A percentile compares a stretch with the other conserved stretches of the same genome.
These are phyloP conservation scores for Dicrostonyx torquatus DNA, from an alignment of 2,797 vertebrate genomes.

Conservation along the genomic window DNA sequence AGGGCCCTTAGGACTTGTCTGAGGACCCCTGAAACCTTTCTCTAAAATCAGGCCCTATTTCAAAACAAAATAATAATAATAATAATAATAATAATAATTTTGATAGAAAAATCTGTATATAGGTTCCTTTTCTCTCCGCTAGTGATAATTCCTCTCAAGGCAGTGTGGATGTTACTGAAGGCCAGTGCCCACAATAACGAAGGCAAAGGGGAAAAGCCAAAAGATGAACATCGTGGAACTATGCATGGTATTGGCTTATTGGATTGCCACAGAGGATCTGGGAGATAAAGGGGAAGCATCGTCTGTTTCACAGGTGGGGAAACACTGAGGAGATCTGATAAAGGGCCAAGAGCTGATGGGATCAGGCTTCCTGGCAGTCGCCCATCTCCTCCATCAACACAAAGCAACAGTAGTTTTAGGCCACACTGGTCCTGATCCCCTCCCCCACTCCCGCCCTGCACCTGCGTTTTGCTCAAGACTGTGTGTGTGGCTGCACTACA, in stretches of 20 bases:
- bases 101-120: constrained; percentile 2
- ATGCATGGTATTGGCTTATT: background rate
- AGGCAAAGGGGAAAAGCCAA: background rate
- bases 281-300: background rate
- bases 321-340: background rate
- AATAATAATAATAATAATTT: background rate
- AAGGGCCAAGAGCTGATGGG: background rate
- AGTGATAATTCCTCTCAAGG: background rate
- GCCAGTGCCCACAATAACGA: background rate
- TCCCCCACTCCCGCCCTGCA: rapidly evolving
- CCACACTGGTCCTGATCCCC: background rate
- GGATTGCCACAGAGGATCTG: background rate
- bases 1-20: background rate
- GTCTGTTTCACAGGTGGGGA: background rate
- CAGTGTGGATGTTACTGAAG: background rate
- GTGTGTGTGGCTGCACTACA: background rate
- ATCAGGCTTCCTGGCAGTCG: background rate
- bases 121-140: background rate
- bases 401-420: background rate
- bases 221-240: background rate
- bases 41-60: constrained; percentile 15
- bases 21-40: background rate
- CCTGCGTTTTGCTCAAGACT: background rate
- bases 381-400: background rate
- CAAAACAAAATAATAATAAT: background rate